A percentile compares a stretch with the other conserved stretches of the same genome.
Conservation (phyloP, 2,797 vertebrate genomes). For the Meriones psammophilus region DNA sequence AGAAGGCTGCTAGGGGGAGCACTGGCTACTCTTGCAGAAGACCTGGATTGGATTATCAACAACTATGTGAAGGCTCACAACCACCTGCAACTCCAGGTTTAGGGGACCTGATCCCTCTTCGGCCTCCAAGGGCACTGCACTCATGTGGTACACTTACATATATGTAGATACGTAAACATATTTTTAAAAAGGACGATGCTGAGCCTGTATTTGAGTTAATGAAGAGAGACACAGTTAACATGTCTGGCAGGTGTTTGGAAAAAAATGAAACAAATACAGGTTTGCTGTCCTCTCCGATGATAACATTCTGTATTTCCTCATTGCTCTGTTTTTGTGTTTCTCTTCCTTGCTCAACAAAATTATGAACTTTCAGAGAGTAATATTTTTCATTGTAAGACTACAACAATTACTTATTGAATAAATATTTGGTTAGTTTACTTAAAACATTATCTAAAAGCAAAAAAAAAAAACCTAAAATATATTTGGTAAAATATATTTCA, state of each 20-base stretch:
- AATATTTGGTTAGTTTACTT: slow-evolving; percentile 29
- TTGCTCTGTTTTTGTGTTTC: neutral
- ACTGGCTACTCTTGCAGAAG: neutral
- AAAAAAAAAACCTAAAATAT: neutral
- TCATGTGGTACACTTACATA: neutral
- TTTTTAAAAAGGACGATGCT: neutral
- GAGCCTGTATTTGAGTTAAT: neutral
- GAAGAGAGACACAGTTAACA: neutral
- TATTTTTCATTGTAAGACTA: neutral
- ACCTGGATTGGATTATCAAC: neutral
- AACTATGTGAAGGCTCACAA: neutral
- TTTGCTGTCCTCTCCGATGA: neutral
- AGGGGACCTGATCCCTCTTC: neutral
- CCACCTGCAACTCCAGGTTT: neutral
- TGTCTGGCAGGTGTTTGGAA: neutral
- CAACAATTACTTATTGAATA: neutral
- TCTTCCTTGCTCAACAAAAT: neutral
- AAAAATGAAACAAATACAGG: neutral
- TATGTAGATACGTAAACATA: neutral
- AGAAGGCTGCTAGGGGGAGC: neutral
- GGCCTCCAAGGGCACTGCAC: neutral
- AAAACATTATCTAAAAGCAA: neutral
- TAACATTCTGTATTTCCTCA: neutral
- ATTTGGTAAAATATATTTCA: slow-evolving; percentile 11
- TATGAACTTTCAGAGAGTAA: neutral